These are phyloP conservation scores for Ardeotis arabs DNA, from an alignment of 2,113 vertebrate genomes.

Conservation along the genomic window DNA sequence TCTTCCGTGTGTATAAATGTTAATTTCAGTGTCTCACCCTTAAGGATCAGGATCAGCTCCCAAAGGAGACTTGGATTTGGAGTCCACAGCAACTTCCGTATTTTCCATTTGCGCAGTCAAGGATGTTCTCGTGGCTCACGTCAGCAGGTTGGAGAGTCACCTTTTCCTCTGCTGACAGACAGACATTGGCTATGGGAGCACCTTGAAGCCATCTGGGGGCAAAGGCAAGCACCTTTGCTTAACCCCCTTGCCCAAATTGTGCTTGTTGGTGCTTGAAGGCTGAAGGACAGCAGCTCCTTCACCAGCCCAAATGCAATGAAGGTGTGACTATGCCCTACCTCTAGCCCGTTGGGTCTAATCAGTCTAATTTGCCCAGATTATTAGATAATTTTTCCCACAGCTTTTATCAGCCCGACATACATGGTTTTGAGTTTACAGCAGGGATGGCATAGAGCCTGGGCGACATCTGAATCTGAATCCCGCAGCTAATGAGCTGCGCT, in stretches of 20 bases:
- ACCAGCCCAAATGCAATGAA: background rate
- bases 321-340: background rate
- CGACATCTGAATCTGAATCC: background rate
- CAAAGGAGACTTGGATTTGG: background rate
- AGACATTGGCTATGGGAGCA: background rate
- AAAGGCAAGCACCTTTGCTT: background rate
- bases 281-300: background rate
- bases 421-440: background rate
- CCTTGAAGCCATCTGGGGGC: background rate
- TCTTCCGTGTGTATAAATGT: background rate
- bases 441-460: background rate
- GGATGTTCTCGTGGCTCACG: fast-evolving
- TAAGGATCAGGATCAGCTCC: background rate
- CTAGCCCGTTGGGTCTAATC: background rate
- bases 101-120: background rate
- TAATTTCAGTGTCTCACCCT: background rate
- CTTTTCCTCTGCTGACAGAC: background rate
- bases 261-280: background rate
- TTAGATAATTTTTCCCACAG: background rate
- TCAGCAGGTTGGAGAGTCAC: too few species aligned
- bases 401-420: fast-evolving
- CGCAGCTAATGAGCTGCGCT: background rate
- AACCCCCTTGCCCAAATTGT: background rate
- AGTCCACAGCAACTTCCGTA: background rate
- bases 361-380: background rate